phyloP scores from a whole-genome alignment of 2,888 invertebrate genomes.

The Thecophora atra region DNA sequence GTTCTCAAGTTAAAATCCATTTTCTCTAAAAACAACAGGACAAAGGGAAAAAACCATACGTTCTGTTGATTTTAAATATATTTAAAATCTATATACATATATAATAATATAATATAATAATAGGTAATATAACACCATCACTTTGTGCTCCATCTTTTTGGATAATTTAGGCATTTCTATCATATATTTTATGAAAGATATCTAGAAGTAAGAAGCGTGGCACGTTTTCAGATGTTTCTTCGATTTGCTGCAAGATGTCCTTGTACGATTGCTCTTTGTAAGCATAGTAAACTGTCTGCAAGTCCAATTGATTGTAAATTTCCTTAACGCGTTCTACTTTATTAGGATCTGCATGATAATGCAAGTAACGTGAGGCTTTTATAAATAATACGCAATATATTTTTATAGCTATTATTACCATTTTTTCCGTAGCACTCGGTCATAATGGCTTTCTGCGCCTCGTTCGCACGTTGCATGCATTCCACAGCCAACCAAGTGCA shows the following conservation, averaged over 20 bases:
- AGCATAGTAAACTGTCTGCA: constrained; percentile 79
- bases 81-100: too few species aligned
- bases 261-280: constrained; percentile 88
- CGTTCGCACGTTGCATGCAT: constrained; percentile 81
- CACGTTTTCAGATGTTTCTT: constrained; percentile 82
- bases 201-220: constrained; percentile 85
- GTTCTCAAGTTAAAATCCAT: too few species aligned
- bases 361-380: too few species aligned
- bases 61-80: too few species aligned
- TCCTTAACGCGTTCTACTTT: constrained; percentile 77
- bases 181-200: constrained; percentile 83
- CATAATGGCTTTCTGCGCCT: constrained; percentile 77
- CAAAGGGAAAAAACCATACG: too few species aligned
- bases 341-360: constrained; percentile 67
- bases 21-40: too few species aligned
- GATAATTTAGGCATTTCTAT: constrained; percentile 72
- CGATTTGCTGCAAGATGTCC: constrained; percentile 82
- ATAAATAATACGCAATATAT: too few species aligned
- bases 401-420: not conserved
- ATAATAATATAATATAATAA: too few species aligned
- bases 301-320: constrained; percentile 79
- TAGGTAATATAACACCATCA: too few species aligned
- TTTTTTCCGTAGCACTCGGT: constrained; percentile 18
- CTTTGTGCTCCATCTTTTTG: not conserved
- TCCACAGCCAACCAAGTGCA: constrained; percentile 95